phyloP scores from a whole-genome alignment of 2,888 invertebrate species.

The Helleia helle region DNA sequence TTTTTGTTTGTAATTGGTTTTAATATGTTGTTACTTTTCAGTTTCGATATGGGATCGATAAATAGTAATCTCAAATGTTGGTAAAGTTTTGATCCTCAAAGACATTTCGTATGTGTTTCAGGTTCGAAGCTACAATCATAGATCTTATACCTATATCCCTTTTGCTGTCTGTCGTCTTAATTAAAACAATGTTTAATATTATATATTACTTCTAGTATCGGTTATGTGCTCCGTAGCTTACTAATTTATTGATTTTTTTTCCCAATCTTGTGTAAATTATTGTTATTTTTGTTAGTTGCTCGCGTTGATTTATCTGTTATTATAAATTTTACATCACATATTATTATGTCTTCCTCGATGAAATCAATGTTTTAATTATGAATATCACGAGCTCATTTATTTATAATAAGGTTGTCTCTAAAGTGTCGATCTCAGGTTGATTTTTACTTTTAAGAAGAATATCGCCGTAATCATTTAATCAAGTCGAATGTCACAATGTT shows the following conservation, averaged over 20 bases:
- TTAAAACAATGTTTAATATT: no score
- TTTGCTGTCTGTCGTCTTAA: no score
- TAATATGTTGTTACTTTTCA: no score
- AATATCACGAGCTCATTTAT: conserved; percentile 45
- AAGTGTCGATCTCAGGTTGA: conserved; percentile 73
- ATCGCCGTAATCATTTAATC: conserved; percentile 46
- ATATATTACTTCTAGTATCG: not conserved
- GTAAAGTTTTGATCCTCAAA: no score
- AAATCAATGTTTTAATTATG: conserved; percentile 41
- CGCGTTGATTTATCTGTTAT: conserved; percentile 3
- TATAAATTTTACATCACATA: conserved; percentile 6
- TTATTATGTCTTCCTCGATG: conserved; percentile 28
- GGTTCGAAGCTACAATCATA: no score
- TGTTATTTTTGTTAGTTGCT: conserved; percentile 10
- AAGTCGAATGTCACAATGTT: conserved; percentile 52
- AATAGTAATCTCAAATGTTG: no score
- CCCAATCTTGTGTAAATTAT: conserved; percentile 6
- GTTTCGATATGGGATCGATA: no score
- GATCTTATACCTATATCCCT: no score
- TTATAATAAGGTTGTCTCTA: conserved; percentile 60
- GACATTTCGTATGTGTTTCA: no score
- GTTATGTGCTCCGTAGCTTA: not conserved
- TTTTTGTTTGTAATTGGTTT: no score
- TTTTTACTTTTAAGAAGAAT: conserved; percentile 67
- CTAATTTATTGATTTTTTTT: conserved; percentile 4